Evolutionary conservation across 1,140 invertebrate species (phyloP), one percentile per base, ranked within the genome.

Genomic region (Oppia nitens): DNA sequence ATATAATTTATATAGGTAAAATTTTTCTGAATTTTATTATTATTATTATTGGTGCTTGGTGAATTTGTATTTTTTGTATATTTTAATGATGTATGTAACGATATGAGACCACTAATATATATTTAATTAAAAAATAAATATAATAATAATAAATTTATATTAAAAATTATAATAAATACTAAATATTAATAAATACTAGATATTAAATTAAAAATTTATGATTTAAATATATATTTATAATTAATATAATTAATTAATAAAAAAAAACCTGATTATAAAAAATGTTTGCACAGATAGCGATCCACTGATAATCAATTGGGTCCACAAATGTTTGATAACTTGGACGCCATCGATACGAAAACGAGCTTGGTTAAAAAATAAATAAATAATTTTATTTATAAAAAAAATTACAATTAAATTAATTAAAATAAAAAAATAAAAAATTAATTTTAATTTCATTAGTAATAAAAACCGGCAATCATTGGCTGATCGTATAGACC

Each of bases 401-500:
- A n/a, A 17, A 17, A 20, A 50, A 50, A 9, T 9, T 12, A 23
- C 3, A 23, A 12, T 23, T 23, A 12, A 53, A 12, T 23, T 23
- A 28, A 6, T 25, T 23, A 23, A 28, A 40, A 17, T 40, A 40
- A 17, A 40, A 40, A 40, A 40, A 40, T 17, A 6, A 9, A 17
- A 40, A 40, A 40, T 40, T 9, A 40, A 17, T 17, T 17, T n/a
- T n/a, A n/a, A n/a, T n/a, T 17, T 17, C 32, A 40, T 40, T 40
- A 40, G 32, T 40, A 25, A 21, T 24, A 53, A n/a, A 17, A 28
- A 53, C 52, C 3, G 23, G 55, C 55, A 57, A 57, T 57, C 32
- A 48, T n/a, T 17, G 55, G 55, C 28, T 57, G 55, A 27, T 57
- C 55, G 27, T 57, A 57, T n/a, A 57, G 27, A 50, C 55, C 55